Conservation (phyloP, 1,140 invertebrate genomes). For the Fopius arisanus region DNA sequence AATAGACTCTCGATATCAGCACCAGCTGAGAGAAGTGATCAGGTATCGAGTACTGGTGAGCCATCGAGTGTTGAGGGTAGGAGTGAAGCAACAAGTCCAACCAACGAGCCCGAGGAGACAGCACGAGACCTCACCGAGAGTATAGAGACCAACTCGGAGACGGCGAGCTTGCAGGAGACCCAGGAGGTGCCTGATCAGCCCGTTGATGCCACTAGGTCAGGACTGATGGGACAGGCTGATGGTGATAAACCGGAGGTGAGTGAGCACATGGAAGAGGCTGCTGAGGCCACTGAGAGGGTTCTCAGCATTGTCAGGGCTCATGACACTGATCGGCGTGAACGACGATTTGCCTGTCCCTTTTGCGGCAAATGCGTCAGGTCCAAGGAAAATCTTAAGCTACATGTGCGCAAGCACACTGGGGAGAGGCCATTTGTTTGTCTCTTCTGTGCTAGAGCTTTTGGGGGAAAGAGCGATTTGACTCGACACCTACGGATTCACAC, state of each 20-base stretch:
- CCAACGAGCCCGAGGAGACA: slow-evolving; percentile 43
- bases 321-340: slow-evolving; percentile 58
- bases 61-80: slow-evolving; percentile 66
- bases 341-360: slow-evolving; percentile 83
- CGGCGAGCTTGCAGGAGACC: slow-evolving; percentile 45
- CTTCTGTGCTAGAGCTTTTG: slow-evolving; percentile 86
- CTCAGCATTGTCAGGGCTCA: slow-evolving; percentile 44
- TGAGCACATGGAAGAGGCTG: slow-evolving; percentile 44
- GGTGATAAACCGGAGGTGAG: slow-evolving; percentile 41
- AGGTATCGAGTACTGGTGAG: slow-evolving; percentile 78
- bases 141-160: slow-evolving; percentile 48
- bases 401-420: slow-evolving; percentile 88
- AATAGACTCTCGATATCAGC: not conserved
- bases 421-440: slow-evolving; percentile 87
- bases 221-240: slow-evolving; percentile 8
- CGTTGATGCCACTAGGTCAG: not conserved
- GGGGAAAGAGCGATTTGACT: slow-evolving; percentile 85
- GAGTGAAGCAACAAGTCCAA: slow-evolving; percentile 49
- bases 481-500: slow-evolving; percentile 87
- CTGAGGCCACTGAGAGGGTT: slow-evolving; percentile 48
- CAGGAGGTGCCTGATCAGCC: slow-evolving; percentile 23
- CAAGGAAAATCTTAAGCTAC: slow-evolving; percentile 87
- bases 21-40: slow-evolving; percentile 67
- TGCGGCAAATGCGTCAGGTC: slow-evolving; percentile 89
- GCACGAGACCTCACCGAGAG: slow-evolving; percentile 38